A percentile compares a stretch with the other conserved stretches of the same genome.
Evolutionary conservation across 2,888 invertebrate genomes (phyloP).

Genomic region (Ellobium chinense): DNA sequence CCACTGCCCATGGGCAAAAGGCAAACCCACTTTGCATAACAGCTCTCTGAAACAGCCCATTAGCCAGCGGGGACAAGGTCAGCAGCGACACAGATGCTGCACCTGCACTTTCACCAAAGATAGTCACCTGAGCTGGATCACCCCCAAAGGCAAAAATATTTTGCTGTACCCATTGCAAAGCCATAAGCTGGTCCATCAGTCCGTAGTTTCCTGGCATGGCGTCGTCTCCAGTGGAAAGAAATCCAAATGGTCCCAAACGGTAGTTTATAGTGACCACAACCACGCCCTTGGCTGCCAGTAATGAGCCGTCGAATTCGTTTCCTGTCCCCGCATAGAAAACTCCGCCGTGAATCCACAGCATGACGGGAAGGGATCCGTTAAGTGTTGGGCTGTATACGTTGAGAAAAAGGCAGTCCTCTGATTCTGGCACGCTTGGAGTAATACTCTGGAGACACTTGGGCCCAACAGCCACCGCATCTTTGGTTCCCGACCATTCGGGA

Average conservation of each 20-base stretch:
- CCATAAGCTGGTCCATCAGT: constrained; percentile 27
- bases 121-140: constrained; percentile 14
- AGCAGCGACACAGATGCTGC: neutral
- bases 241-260: constrained; percentile 10
- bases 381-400: neutral
- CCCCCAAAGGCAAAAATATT: constrained; percentile 24
- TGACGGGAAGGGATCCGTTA: constrained; percentile 1
- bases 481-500: neutral
- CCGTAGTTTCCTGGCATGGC: constrained; percentile 22
- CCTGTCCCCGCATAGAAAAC: neutral
- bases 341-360: constrained; percentile 30
- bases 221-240: constrained; percentile 16
- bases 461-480: neutral
- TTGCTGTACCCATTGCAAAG: constrained; percentile 31
- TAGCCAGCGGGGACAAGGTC: constrained; percentile 1
- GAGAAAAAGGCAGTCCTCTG: constrained; percentile 26
- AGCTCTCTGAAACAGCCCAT: constrained; percentile 16
- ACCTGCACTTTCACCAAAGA: constrained; percentile 10
- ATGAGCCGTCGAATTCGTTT: neutral
- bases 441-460: neutral
- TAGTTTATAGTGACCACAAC: constrained; percentile 23
- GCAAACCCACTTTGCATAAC: constrained; percentile 5
- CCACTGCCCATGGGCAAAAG: neutral
- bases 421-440: neutral
- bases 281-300: neutral